These are phyloP conservation scores for Oenanthe melanoleuca DNA, from an alignment of 2,113 vertebrate species.

Conservation along the genomic window DNA sequence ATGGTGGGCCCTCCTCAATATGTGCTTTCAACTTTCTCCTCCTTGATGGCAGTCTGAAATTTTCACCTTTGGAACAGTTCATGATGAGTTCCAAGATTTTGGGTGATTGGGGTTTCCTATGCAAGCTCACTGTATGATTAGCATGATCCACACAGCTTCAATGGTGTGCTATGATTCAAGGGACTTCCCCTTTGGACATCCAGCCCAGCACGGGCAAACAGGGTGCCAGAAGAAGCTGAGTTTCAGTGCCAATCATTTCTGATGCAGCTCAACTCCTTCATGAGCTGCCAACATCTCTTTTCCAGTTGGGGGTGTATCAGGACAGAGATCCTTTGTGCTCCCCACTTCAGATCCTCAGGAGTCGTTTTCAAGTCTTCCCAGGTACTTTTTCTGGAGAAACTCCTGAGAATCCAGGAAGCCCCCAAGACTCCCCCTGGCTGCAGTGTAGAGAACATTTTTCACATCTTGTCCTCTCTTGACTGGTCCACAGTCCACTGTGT, in stretches of 20 bases:
- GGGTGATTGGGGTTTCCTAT: not conserved
- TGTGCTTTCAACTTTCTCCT: not conserved
- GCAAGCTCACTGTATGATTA: not conserved
- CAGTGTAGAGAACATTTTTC: not conserved
- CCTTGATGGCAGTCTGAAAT: not conserved
- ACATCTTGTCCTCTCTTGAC: not conserved
- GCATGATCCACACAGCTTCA: rapidly evolving
- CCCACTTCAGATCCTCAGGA: not conserved
- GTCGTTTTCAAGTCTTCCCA: not conserved
- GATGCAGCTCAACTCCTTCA: not conserved
- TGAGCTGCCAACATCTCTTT: not conserved
- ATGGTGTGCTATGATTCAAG: too few relatives aligned
- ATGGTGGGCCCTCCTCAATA: not conserved
- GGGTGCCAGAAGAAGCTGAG: not conserved
- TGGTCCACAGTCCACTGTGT: too few relatives aligned
- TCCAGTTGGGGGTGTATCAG: not conserved
- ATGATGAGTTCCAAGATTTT: not conserved
- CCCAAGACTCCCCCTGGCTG: not conserved
- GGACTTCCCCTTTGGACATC: not conserved
- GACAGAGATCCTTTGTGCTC: not conserved
- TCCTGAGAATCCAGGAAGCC: not conserved
- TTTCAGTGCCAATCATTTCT: not conserved
- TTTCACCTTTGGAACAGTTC: not conserved
- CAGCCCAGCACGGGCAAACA: not conserved
- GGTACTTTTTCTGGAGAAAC: not conserved